Base-by-base conservation (phyloP, 2,888 invertebrate genomes). In the Smittia aterrima region DNA sequence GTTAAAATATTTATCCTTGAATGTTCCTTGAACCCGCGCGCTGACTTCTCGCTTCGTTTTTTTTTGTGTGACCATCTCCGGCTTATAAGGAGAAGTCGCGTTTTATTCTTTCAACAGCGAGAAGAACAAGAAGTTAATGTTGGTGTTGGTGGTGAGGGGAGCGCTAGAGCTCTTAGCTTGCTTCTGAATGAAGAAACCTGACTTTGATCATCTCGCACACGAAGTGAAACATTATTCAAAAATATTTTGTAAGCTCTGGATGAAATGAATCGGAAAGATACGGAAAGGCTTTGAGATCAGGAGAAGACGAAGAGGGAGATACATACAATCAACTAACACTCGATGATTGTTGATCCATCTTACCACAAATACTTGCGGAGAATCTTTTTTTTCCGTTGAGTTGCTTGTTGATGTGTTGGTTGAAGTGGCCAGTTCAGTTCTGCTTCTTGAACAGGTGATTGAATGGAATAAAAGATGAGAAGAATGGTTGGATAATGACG, bases 391-490 rank as follows among this genome's bases (percentile, higher is more conserved):
- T 32, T 11, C 16, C 47, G 16, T 47, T n/a, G 47, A 47, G 2
- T n/a, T 22, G 58, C n/a, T 18, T 54, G 27, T 53, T 11, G 9
- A 27, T 53, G 70, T 54, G 41, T 70, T 54, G 13, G 54, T 70
- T 54, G 18, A 54, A 70, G 54, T 54, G 54, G 54, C 70, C 70
- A 70, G 70, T 70, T 70, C 54, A 70, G 70, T 70, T 70, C 70
- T 70, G 67, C 67, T 67, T 67, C 67, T 70, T 70, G 70, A 70
- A 70, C 70, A 70, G 70, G 70, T 70, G 70, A 54, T 70, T 70
- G 70, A 70, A 70, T 54, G 70, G 32, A 54, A 70, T 70, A 54
- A 54, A 67, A 67, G 67, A 67, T 67, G 67, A 67, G 41, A 67
- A 67, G 67, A 67, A 67, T 67, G 67, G 24, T 24, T 41, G 66